Conservation (phyloP, 2,888 invertebrate genomes). For the Erebia aethiops region DNA sequence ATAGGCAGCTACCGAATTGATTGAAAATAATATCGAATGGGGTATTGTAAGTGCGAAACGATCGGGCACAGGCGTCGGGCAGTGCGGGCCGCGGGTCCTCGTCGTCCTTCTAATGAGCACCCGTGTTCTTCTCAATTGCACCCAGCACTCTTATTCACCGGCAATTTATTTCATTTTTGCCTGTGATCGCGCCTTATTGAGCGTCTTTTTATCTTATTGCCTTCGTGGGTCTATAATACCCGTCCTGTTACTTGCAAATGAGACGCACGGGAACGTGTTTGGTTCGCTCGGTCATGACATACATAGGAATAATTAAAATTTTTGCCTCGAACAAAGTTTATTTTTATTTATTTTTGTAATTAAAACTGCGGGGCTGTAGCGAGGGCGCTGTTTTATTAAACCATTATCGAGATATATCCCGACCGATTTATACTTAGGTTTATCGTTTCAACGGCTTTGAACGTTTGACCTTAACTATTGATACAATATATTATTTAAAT, state of each 20-base stretch:
- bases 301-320: conserved; percentile 75
- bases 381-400: conserved; percentile 9
- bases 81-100: conserved; percentile 39
- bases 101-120: conserved; percentile 76
- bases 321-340: conserved; percentile 45
- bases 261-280: conserved; percentile 75
- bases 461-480: no score
- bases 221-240: conserved; percentile 81
- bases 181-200: conserved; percentile 82
- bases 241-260: conserved; percentile 82
- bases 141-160: conserved; percentile 80
- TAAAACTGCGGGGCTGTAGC: conserved; percentile 16
- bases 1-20: neutral
- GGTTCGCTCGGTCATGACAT: conserved; percentile 73
- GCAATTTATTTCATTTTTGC: conserved; percentile 84
- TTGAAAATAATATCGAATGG: neutral
- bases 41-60: conserved; percentile 6
- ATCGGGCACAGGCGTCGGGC: conserved; percentile 11
- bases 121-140: conserved; percentile 82
- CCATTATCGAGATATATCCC: neutral
- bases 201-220: conserved; percentile 81
- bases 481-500: no score
- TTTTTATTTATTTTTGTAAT: conserved; percentile 24
- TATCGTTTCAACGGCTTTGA: neutral
- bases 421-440: neutral